Percentiles rank a stretch among this genome's conserved stretches.
Conservation (phyloP, 2,797 vertebrate genomes). For the Podarcis lilfordi region DNA sequence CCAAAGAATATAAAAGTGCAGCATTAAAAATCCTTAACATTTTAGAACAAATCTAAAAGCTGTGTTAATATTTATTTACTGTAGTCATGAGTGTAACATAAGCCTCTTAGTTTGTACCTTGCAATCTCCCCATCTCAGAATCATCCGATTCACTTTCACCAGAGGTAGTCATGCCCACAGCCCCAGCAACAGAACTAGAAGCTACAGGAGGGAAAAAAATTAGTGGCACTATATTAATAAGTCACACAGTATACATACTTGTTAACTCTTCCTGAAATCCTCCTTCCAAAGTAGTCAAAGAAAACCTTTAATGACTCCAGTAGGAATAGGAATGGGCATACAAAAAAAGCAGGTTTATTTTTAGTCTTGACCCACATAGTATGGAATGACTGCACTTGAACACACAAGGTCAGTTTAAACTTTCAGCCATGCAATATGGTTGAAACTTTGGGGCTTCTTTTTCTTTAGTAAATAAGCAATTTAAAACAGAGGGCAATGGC, state of each 20-base stretch:
- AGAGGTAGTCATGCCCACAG: conserved; percentile 98
- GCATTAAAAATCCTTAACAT: conserved; percentile 7
- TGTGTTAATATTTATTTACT: not conserved
- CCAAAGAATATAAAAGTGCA: not conserved
- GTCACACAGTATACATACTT: conserved; percentile 4
- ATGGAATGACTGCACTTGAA: conserved; percentile 27
- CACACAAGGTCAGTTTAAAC: conserved; percentile 19
- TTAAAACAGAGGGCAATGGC: not conserved
- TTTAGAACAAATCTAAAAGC: conserved; percentile 31
- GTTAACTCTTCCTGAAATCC: conserved; percentile 11
- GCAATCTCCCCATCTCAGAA: conserved; percentile 99
- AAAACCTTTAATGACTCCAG: not conserved
- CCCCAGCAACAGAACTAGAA: conserved; percentile 97
- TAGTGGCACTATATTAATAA: conserved; percentile 4
- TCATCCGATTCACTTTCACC: conserved; percentile 99
- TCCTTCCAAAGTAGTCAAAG: conserved; percentile 14
- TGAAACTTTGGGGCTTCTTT: not conserved
- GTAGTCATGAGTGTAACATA: conserved; percentile 7
- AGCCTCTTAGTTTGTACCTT: conserved; percentile 83
- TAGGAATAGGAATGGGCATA: not conserved
- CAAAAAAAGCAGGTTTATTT: not conserved
- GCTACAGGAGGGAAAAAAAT: conserved; percentile 74
- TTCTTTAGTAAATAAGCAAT: not conserved
- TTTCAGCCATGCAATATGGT: not conserved
- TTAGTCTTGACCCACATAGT: conserved; percentile 11